Percentiles rank a stretch among this genome's conserved stretches.
Evolutionary conservation across 2,888 invertebrate species (phyloP).

Genomic region (Pseudolycoriella hygida): DNA sequence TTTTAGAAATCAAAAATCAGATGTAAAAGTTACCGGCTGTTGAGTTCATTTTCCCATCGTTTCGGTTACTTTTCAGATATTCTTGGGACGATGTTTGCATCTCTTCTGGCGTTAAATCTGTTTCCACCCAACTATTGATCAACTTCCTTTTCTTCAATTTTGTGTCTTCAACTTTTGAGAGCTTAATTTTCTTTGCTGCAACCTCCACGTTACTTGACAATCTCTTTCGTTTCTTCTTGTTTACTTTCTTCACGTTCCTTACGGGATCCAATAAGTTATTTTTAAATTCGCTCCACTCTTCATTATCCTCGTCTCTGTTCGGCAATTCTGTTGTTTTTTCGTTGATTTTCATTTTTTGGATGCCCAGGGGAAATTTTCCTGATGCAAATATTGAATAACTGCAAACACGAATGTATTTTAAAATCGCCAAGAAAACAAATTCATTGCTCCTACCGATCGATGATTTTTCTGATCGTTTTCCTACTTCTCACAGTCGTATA

Average conservation of each 20-base stretch:
- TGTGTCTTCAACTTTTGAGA: background rate
- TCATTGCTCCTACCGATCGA: slow-evolving; percentile 31
- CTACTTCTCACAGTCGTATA: slow-evolving; percentile 32
- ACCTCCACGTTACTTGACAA: too few species aligned
- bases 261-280: slow-evolving; percentile 27
- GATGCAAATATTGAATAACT: slow-evolving; percentile 41
- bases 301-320: slow-evolving; percentile 22
- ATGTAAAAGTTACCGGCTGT: background rate
- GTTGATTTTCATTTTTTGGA: slow-evolving; percentile 32
- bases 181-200: slow-evolving; percentile 1
- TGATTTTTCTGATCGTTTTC: slow-evolving; percentile 33
- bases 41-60: too few species aligned
- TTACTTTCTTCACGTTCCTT: slow-evolving; percentile 29
- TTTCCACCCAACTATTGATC: slow-evolving; percentile 21
- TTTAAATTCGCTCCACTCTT: slow-evolving; percentile 33
- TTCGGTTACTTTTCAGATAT: background rate
- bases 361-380: slow-evolving; percentile 49
- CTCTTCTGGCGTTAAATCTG: slow-evolving; percentile 15
- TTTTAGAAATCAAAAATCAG: too few species aligned
- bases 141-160: too few species aligned
- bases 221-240: slow-evolving; percentile 20
- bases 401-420: slow-evolving; percentile 8
- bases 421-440: background rate
- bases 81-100: background rate
- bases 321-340: slow-evolving; percentile 18